Evolutionary conservation across 1,140 invertebrate species (phyloP).

Genomic region (Anoplolepis gracilipes): DNA sequence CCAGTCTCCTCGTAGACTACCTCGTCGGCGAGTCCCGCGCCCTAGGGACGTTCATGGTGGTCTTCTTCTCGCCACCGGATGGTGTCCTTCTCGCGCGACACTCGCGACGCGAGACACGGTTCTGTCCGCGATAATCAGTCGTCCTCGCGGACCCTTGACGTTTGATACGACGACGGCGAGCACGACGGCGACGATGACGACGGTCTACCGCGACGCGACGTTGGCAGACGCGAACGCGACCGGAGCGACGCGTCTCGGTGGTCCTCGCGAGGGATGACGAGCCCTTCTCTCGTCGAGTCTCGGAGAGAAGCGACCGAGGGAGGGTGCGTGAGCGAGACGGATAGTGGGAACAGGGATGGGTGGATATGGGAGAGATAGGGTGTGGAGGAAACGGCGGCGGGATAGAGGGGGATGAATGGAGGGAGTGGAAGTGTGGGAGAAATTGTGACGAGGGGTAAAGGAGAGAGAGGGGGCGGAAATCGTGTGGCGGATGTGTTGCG

Average conservation of each 20-base stretch:
- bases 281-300: background rate
- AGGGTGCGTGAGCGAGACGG: conserved; percentile 18
- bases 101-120: background rate
- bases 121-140: conserved; percentile 18
- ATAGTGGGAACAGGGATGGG: background rate
- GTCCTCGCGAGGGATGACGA: conserved; percentile 52
- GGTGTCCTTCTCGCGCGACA: conserved; percentile 8
- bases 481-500: conserved; percentile 28
- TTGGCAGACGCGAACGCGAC: conserved; percentile 52
- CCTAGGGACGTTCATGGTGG: conserved; percentile 58
- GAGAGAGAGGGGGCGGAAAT: background rate
- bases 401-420: conserved; percentile 49
- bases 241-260: conserved; percentile 59
- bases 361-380: conserved; percentile 21
- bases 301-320: conserved; percentile 15
- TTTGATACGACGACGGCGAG: conserved; percentile 33
- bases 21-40: conserved; percentile 63
- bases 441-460: background rate
- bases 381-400: conserved; percentile 11
- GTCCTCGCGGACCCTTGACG: conserved; percentile 26
- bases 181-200: conserved; percentile 47
- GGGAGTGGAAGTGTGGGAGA: conserved; percentile 50
- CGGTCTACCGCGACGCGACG: conserved; percentile 40
- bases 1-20: conserved; percentile 66
- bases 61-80: background rate